Conservation (phyloP, 1,140 invertebrate genomes). For the Lepidurus arcticus region DNA sequence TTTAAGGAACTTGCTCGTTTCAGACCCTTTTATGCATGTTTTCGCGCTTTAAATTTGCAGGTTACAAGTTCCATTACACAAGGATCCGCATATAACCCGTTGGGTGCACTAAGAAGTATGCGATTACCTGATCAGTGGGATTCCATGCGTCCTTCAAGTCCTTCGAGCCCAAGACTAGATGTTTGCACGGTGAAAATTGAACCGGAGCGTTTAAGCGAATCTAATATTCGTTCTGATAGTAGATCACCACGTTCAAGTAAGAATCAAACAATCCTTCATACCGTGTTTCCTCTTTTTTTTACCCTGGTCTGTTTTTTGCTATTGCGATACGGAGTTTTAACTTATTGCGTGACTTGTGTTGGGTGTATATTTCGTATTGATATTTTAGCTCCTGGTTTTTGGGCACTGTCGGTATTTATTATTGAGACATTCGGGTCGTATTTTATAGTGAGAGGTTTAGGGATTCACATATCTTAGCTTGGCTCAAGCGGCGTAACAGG, state of each 20-base stretch:
- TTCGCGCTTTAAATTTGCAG: neutral
- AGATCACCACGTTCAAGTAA: neutral
- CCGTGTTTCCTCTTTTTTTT: no score
- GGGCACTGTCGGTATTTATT: no score
- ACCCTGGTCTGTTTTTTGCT: no score
- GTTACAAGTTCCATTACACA: constrained; percentile 15
- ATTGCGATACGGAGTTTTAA: no score
- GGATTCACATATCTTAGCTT: no score
- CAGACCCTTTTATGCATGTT: neutral
- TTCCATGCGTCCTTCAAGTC: neutral
- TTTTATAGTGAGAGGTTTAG: no score
- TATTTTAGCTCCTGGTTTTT: no score
- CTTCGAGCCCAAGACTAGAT: neutral
- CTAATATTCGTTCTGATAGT: neutral
- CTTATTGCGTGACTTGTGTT: no score
- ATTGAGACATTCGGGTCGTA: no score
- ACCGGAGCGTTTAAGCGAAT: neutral
- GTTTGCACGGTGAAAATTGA: neutral
- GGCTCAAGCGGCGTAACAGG: no score
- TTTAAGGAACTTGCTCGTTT: neutral
- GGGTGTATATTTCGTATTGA: no score
- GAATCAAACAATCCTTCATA: neutral
- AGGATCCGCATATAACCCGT: neutral
- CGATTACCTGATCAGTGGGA: constrained; percentile 5
- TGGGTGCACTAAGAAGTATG: neutral